phyloP scores from a whole-genome alignment of 2,113 vertebrate species.

The Tragulus kanchil region DNA sequence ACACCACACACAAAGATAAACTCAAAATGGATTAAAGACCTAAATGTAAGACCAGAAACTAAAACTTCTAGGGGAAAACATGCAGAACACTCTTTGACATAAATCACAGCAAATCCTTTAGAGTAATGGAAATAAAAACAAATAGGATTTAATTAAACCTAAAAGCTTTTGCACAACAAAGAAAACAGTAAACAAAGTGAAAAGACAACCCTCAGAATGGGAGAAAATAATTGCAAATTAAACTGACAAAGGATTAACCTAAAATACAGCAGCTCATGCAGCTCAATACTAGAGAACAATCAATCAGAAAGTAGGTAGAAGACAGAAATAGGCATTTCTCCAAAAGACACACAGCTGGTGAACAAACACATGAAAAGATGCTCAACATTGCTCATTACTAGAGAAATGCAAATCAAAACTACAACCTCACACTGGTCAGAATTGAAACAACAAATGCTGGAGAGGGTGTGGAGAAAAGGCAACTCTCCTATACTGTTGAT shows the following conservation, averaged over 20 bases:
- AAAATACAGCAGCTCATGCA: neutral
- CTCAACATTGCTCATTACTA: neutral
- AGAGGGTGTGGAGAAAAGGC: neutral
- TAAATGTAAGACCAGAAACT: neutral
- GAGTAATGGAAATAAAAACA: neutral
- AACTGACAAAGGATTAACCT: neutral
- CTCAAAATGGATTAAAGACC: neutral
- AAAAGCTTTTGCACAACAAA: neutral
- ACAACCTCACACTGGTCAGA: neutral
- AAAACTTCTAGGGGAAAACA: neutral
- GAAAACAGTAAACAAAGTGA: neutral
- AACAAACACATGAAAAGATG: neutral
- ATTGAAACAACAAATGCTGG: neutral
- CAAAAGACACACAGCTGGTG: neutral
- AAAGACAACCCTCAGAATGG: neutral
- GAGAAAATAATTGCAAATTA: neutral
- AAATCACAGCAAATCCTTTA: neutral
- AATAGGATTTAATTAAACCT: neutral
- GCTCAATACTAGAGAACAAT: neutral
- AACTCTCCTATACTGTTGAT: neutral
- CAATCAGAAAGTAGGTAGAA: neutral
- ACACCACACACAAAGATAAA: neutral
- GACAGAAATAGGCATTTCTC: neutral
- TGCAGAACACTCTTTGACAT: neutral
- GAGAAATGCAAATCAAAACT: neutral